These are phyloP conservation scores for human DNA, from an alignment of 2,113 vertebrate genomes.

Conservation along the genomic window DNA sequence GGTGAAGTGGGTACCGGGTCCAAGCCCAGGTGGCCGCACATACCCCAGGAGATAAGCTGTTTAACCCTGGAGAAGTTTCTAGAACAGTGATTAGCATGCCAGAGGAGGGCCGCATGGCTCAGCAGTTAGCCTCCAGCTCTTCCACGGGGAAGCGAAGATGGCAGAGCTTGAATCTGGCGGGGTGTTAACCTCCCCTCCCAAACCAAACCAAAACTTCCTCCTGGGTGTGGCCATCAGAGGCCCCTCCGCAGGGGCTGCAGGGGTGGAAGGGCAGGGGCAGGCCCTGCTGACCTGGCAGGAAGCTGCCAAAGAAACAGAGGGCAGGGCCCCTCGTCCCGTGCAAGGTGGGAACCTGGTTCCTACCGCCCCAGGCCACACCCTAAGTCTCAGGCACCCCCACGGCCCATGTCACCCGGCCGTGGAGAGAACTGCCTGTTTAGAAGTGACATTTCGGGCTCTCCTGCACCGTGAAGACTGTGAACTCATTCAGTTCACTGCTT, in stretches of 20 bases:
- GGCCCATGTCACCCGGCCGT: rapidly evolving
- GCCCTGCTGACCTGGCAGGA: too few relatives aligned
- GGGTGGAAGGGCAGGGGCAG: background rate
- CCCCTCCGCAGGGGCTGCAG: background rate
- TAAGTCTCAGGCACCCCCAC: background rate
- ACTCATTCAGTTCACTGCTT: conserved; percentile 66
- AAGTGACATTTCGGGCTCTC: conserved; percentile 43
- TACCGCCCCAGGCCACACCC: background rate
- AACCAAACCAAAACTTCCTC: background rate
- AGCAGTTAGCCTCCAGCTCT: background rate
- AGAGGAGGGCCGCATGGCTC: rapidly evolving
- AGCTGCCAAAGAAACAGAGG: too few relatives aligned
- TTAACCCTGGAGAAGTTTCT: background rate
- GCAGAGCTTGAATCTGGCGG: background rate
- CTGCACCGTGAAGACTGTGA: background rate
- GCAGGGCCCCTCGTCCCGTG: background rate
- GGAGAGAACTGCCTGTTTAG: background rate
- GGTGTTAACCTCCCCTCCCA: background rate
- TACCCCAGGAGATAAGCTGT: background rate
- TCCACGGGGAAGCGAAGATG: rapidly evolving
- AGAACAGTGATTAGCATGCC: background rate
- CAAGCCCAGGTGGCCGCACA: rapidly evolving
- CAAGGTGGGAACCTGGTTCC: background rate
- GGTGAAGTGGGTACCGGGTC: background rate
- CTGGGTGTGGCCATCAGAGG: background rate